phyloP scores from a whole-genome alignment of 2,888 invertebrate genomes.

The Endomychus coccineus region DNA sequence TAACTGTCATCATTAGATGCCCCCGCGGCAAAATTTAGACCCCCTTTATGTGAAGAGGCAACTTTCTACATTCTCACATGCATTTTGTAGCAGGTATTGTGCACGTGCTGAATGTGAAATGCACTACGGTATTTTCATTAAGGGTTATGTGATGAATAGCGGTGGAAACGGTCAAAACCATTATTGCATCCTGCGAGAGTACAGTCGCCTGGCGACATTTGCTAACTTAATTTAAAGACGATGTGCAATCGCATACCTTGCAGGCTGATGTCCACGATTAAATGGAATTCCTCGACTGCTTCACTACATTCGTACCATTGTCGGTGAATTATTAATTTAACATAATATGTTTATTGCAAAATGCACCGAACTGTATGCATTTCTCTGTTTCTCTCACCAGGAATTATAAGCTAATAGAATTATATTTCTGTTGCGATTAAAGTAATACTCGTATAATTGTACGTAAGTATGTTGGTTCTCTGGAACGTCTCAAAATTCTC shows the following conservation, averaged over 20 bases:
- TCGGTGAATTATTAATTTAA: conserved; percentile 11
- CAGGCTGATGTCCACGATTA: conserved; percentile 3
- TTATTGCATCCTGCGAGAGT: conserved; percentile 32
- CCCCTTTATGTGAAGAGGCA: no score
- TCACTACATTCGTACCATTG: conserved; percentile 8
- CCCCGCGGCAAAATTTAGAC: no score
- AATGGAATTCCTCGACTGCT: conserved; percentile 12
- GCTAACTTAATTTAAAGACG: conserved; percentile 42
- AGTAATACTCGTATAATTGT: no score
- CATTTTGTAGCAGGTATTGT: conserved; percentile 13
- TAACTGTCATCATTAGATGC: no score
- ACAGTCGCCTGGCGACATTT: conserved; percentile 37
- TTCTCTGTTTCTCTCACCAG: no score
- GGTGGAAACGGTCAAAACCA: conserved; percentile 28
- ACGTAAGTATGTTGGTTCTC: no score
- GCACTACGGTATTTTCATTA: conserved; percentile 39
- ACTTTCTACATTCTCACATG: no score
- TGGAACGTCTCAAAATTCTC: no score
- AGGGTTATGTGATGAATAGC: conserved; percentile 40
- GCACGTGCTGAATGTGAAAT: conserved; percentile 23
- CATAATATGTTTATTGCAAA: no score
- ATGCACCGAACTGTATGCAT: no score
- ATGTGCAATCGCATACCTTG: conserved; percentile 17
- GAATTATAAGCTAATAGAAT: no score
- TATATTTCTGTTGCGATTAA: no score